These are phyloP conservation scores for Aselliscus stoliczkanus DNA, from an alignment of 2,797 vertebrate species.

Conservation along the genomic window DNA sequence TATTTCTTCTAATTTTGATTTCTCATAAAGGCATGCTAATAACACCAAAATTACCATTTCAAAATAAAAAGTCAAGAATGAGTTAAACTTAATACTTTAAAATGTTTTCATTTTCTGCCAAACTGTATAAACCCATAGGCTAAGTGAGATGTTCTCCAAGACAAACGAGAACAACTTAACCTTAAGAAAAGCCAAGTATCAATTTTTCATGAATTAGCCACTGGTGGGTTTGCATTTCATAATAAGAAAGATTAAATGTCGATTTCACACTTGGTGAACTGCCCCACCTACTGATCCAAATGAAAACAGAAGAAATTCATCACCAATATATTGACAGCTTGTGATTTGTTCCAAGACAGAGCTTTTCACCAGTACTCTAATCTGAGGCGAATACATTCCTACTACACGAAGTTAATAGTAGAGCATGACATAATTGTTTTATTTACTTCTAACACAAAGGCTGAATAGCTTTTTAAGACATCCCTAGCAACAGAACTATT, in stretches of 20 bases:
- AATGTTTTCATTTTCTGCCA: slow-evolving; percentile 32
- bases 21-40: neutral
- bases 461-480: neutral
- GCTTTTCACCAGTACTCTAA: neutral
- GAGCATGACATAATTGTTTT: neutral
- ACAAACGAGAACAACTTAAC: slow-evolving; percentile 52
- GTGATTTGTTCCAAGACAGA: slow-evolving; percentile 23
- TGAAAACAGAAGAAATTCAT: slow-evolving; percentile 42
- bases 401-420: neutral
- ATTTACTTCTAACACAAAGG: neutral
- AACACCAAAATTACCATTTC: neutral
- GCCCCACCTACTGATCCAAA: slow-evolving; percentile 39
- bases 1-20: neutral
- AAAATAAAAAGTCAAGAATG: neutral
- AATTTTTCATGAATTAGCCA: slow-evolving; percentile 57
- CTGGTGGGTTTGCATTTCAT: slow-evolving; percentile 32
- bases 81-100: slow-evolving; percentile 16
- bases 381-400: neutral
- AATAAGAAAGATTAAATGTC: slow-evolving; percentile 50
- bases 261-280: slow-evolving; percentile 48
- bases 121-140: slow-evolving; percentile 28
- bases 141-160: slow-evolving; percentile 39
- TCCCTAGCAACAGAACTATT: neutral
- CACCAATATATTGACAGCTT: slow-evolving; percentile 19
- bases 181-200: slow-evolving; percentile 39